A percentile compares a stretch with the other conserved stretches of the same genome.
phyloP scores from a whole-genome alignment of 2,888 invertebrate genomes.

The Acronicta leporina region DNA sequence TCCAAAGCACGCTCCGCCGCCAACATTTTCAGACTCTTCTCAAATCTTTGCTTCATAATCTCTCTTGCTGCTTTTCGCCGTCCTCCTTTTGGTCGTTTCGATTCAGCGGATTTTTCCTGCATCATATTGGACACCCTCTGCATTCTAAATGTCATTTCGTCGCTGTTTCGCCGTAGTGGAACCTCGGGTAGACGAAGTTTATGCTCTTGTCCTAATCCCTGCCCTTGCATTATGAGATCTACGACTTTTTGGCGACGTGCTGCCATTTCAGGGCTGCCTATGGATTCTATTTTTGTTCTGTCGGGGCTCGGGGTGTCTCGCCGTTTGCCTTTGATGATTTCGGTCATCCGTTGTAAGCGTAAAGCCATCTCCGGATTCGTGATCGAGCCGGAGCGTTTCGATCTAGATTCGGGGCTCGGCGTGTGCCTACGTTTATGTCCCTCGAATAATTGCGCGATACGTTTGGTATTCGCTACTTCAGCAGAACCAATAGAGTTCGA shows the following conservation, averaged over 20 bases:
- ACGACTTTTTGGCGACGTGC: conserved; percentile 74
- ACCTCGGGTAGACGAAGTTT: conserved; percentile 58
- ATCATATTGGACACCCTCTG: conserved; percentile 93
- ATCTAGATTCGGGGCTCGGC: conserved; percentile 71
- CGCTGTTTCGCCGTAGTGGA: conserved; percentile 68
- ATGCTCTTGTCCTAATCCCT: conserved; percentile 61
- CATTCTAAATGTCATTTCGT: conserved; percentile 89
- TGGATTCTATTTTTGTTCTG: conserved; percentile 67
- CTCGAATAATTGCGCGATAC: conserved; percentile 79
- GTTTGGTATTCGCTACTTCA: conserved; percentile 71
- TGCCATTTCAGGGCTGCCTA: conserved; percentile 76
- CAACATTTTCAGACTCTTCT: conserved; percentile 96
- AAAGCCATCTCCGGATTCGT: conserved; percentile 73
- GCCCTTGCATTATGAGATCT: conserved; percentile 68
- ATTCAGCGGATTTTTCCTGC: conserved; percentile 91
- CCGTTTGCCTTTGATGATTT: conserved; percentile 78
- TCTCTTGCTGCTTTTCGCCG: conserved; percentile 84
- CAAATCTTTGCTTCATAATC: conserved; percentile 94
- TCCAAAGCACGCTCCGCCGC: conserved; percentile 92
- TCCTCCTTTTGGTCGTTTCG: conserved; percentile 69
- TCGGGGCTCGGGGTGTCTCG: conserved; percentile 73
- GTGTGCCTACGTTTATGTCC: conserved; percentile 70
- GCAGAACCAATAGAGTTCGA: conserved; percentile 74
- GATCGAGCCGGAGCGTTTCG: conserved; percentile 66
- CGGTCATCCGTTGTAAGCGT: conserved; percentile 76